Evolutionary conservation across 2,888 invertebrate genomes (phyloP).

Genomic region (Drosophila neoperkinsi): DNA sequence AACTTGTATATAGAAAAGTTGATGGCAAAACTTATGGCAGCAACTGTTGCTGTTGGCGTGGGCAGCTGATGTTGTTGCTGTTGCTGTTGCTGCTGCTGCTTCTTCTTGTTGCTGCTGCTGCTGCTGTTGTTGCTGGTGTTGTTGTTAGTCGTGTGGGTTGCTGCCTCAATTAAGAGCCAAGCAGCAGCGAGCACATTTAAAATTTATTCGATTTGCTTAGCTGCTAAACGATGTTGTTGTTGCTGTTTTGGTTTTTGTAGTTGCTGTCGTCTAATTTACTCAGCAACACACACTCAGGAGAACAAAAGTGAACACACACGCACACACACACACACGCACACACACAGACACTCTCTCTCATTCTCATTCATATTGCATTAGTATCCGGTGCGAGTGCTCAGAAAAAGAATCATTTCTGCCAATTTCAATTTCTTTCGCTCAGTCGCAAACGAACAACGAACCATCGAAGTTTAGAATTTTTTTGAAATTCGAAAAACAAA

Average conservation of each 20-base stretch:
- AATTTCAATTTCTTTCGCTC: conserved; percentile 81
- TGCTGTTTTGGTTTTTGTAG: conserved; percentile 18
- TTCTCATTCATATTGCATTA: conserved; percentile 26
- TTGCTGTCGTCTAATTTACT: conserved; percentile 64
- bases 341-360: conserved; percentile 13
- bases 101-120: conserved; percentile 8
- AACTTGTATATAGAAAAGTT: conserved; percentile 31
- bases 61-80: conserved; percentile 42
- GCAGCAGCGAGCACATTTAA: conserved; percentile 50
- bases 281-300: conserved; percentile 43
- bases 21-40: conserved; percentile 56
- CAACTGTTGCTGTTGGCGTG: conserved; percentile 65
- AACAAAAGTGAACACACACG: conserved; percentile 45
- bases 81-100: conserved; percentile 25
- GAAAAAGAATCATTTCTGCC: conserved; percentile 42
- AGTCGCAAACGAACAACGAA: conserved; percentile 85
- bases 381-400: conserved; percentile 48
- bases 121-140: conserved; percentile 7
- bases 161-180: conserved; percentile 77
- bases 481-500: conserved; percentile 36
- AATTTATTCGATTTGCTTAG: conserved; percentile 74
- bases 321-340: conserved; percentile 24
- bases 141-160: conserved; percentile 63
- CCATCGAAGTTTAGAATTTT: conserved; percentile 84
- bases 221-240: conserved; percentile 40